Base-by-base conservation (phyloP, 2,797 vertebrate genomes). In the Euphonia xanthogaster region DNA sequence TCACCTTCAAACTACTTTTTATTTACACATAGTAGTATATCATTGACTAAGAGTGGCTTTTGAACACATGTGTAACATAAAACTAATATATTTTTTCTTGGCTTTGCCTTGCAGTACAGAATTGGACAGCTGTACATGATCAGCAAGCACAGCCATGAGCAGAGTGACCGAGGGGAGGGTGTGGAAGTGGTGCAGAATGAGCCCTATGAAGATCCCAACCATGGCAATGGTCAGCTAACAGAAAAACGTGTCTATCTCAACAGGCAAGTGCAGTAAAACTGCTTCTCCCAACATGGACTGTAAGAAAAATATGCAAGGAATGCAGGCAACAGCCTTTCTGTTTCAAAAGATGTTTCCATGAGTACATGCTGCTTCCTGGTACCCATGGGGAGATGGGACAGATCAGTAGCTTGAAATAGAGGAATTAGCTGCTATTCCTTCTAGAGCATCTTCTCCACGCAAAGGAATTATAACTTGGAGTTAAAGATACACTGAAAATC, bases 51-150 rank as follows among this genome's bases (percentile, higher is more conserved):
- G 14, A 25, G 4, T 86, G 47, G 47, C 51, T 78, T 73, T 54
- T 40, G 51, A 58, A 37, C 61, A 4, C 24, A 4, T 0, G 2
- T 45, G 18, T 30, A 19, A 10, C 28, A 2, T 35, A 30, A 35
- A 48, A 54, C 81, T 96, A 73, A 97, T 17, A 16, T 14, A 27
- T 7, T 12, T 79, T 61, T 50, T 80, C 86, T 93, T 84, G 47
- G 61, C 85, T 96, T 95, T 97, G 86, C 89, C 95, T 92, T 98
- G 84, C 96, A 99, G 99, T 99, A 99, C 98, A 98, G 98, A 96
- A 99, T 99, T 33, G 99, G 99, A 57, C 99, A 99, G 97, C 98
- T 99, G 96, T 99, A 99, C 86, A 99, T 99, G 99, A 99, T 99
- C 98, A 99, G 99, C 97, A 99, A 99, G 93, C 99, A 99, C 96